A percentile compares a stretch with the other conserved stretches of the same genome.
phyloP scores from a whole-genome alignment of 2,888 invertebrate genomes.

The Maniola hyperantus region DNA sequence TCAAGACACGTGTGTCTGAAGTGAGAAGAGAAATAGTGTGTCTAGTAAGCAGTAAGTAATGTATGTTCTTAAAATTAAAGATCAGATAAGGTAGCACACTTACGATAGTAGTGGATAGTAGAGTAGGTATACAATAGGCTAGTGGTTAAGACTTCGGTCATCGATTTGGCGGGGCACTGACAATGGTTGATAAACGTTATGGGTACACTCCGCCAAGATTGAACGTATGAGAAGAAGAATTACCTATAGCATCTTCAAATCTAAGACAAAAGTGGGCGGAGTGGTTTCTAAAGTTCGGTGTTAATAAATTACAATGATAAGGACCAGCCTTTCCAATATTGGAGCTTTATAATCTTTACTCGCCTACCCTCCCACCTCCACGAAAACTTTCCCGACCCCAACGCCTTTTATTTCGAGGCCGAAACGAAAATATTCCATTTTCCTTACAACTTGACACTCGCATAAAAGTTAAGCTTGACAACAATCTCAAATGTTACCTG shows the following conservation, averaged over 20 bases:
- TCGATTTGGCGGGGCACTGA: no score
- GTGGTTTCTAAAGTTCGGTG: slow-evolving; percentile 55
- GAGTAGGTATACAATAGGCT: no score
- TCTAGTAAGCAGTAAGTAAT: no score
- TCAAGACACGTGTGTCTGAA: slow-evolving; percentile 20
- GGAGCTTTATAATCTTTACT: slow-evolving; percentile 59
- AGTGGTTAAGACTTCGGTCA: no score
- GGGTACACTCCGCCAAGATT: background rate
- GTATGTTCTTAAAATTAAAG: no score
- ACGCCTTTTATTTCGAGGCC: slow-evolving; percentile 29
- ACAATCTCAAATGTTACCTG: background rate
- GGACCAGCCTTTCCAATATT: slow-evolving; percentile 74
- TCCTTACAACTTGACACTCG: slow-evolving; percentile 1
- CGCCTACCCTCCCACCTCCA: slow-evolving; percentile 34
- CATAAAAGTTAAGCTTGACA: background rate
- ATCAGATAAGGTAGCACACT: no score
- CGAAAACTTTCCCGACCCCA: slow-evolving; percentile 31
- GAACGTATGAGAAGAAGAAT: no score
- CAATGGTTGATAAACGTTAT: no score
- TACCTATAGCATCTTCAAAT: background rate
- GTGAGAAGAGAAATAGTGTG: no score
- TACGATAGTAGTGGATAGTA: no score
- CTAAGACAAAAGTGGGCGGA: slow-evolving; percentile 28
- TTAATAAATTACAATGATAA: slow-evolving; percentile 81
- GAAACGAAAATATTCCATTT: slow-evolving; percentile 42